Evolutionary conservation across 2,797 vertebrate genomes (phyloP), one percentile per base, ranked within the genome.

Genomic region (Myripristis jacobus): DNA sequence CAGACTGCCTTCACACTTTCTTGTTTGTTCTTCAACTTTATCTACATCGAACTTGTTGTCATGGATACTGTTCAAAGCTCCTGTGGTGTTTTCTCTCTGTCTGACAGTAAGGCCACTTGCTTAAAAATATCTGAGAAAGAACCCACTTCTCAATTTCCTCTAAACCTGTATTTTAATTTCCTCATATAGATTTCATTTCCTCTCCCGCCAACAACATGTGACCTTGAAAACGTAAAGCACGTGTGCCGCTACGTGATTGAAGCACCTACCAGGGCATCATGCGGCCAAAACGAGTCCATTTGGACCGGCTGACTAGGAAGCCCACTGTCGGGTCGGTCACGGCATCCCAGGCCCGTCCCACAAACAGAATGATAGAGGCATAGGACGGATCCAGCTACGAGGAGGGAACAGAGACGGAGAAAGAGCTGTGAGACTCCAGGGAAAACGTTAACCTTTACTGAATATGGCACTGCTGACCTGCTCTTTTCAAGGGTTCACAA

Each of bases 201-300:
- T 18, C 41, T 11, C 41, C 41, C 41, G 2, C 6, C 41, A 43
- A 15, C 13, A 43, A 18, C 41, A 43, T 46, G 36, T 53, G 15
- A 47, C 22, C 19, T 22, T 5, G 48, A n/a, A n/a, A n/a, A 18
- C 31, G 13, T 50, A 27, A 50, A 47, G 18, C 8, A 43, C 43
- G 16, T 4, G 11, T 10, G n/a, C 25, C 13, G 16, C 50, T 27
- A 15, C 6, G 58, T 29, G 43, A 57, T 46, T 61, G 47, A n/a
- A 51, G 29, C 77, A 88, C 95, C 92, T 92, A 99, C 97, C 97
- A 99, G 43, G 97, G 97, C 95, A 98, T 96, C 89, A 99, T 94
- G 44, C 95, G 95, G 50, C 97, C 97, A 0, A 96, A 70, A 4
- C 91, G 46, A 1, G 95, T 98, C 96, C 96, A 97, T 1, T 90